Percentiles rank a stretch among this genome's conserved stretches.
Conservation (phyloP, 2,888 invertebrate genomes). For the Pyrrhia umbra region DNA sequence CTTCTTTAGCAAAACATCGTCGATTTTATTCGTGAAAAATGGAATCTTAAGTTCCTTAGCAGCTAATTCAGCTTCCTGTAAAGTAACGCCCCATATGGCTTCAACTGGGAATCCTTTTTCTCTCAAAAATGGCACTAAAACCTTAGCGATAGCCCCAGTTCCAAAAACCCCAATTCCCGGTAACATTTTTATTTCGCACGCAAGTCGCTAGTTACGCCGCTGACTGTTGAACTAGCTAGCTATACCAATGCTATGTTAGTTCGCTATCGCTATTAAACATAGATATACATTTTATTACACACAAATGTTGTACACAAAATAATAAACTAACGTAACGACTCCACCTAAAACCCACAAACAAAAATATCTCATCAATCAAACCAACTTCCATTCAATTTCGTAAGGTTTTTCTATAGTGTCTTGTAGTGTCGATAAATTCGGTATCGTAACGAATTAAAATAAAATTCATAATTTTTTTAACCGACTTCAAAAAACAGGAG, state of each 20-base stretch:
- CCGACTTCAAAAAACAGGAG: not conserved
- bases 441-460: not conserved
- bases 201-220: conserved; percentile 5
- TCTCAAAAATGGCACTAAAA: conserved; percentile 96
- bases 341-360: not conserved
- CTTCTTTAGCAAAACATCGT: conserved; percentile 97
- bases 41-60: conserved; percentile 96
- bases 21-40: conserved; percentile 97
- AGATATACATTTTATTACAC: not conserved
- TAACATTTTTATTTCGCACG: conserved; percentile 91
- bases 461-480: not conserved
- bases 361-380: not conserved
- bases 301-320: not conserved
- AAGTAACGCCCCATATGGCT: conserved; percentile 97
- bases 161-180: conserved; percentile 99
- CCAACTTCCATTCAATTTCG: not conserved
- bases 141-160: conserved; percentile 95
- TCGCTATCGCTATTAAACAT: no score
- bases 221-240: conserved; percentile 14
- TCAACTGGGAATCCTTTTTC: conserved; percentile 98
- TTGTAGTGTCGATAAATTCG: not conserved
- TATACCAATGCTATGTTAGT: conserved; percentile 30
- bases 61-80: conserved; percentile 94
- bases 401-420: not conserved
- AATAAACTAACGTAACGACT: no score